These are phyloP conservation scores for Tetragonisca angustula DNA, from an alignment of 2,888 invertebrate species.

Conservation along the genomic window DNA sequence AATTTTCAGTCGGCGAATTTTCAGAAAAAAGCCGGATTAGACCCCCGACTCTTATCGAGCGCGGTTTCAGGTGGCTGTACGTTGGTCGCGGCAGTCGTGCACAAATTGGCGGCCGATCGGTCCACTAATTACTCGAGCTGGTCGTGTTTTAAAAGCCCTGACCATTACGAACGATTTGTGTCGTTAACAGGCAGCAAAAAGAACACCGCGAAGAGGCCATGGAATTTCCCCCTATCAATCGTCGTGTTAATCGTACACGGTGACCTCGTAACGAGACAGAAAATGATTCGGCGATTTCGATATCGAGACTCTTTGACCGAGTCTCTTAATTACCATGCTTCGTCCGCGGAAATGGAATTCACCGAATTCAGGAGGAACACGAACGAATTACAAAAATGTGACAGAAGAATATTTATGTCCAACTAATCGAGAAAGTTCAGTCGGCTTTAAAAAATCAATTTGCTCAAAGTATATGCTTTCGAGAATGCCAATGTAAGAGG, in stretches of 20 bases:
- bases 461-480: too few species aligned
- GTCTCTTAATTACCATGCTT: background rate
- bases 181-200: constrained; percentile 44
- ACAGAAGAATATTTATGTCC: too few species aligned
- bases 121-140: constrained; percentile 77
- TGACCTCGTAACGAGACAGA: background rate
- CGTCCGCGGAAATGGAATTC: background rate
- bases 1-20: background rate
- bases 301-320: background rate
- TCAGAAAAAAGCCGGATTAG: background rate
- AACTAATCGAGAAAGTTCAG: too few species aligned
- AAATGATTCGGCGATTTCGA: constrained; percentile 16
- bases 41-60: constrained; percentile 2
- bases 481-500: too few species aligned
- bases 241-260: constrained; percentile 18
- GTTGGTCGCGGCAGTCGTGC: constrained; percentile 68
- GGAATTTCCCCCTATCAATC: constrained; percentile 25
- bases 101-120: constrained; percentile 79
- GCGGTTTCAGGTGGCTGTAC: constrained; percentile 20
- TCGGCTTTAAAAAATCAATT: too few species aligned
- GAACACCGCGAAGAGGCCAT: constrained; percentile 11
- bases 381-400: background rate
- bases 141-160: constrained; percentile 76
- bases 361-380: background rate
- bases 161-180: constrained; percentile 64